These are phyloP conservation scores for Bufo bufo DNA, from an alignment of 2,113 vertebrate genomes.

Conservation along the genomic window DNA sequence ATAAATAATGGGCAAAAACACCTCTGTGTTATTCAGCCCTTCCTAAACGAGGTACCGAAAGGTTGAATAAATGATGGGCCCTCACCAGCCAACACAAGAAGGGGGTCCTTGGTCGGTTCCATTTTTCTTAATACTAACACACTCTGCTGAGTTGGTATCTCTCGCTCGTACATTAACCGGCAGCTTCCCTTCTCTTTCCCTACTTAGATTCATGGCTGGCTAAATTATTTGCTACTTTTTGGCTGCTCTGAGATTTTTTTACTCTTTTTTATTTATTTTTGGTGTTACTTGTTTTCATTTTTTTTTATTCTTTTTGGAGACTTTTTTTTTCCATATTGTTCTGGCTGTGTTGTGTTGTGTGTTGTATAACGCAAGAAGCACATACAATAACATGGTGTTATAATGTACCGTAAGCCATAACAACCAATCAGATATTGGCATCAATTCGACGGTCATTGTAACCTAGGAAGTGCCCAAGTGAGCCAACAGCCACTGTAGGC, in stretches of 20 bases:
- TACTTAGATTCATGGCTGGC: conserved; percentile 40
- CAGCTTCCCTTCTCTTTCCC: conserved; percentile 13
- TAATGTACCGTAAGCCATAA: not conserved
- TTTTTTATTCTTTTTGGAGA: not conserved
- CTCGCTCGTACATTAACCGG: conserved; percentile 32
- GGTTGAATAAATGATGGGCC: not conserved
- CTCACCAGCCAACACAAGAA: not conserved
- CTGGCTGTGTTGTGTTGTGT: conserved; percentile 20
- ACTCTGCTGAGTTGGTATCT: conserved; percentile 16
- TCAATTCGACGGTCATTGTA: not conserved
- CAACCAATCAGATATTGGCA: not conserved
- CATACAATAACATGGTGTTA: conserved; percentile 21
- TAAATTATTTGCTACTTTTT: conserved; percentile 33
- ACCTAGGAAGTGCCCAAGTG: not conserved
- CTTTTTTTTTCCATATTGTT: not conserved
- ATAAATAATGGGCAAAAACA: not conserved
- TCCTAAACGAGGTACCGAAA: not conserved
- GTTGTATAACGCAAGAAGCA: not conserved
- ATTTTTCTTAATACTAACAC: not conserved
- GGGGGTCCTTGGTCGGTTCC: not conserved
- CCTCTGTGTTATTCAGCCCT: not conserved
- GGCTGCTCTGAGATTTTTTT: conserved; percentile 34
- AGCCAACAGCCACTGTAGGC: not conserved
- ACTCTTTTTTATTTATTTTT: not conserved
- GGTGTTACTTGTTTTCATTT: not conserved